Percentiles rank a stretch among this genome's conserved stretches.
Conservation (phyloP, 2,888 invertebrate genomes). For the Vanessa cardui region DNA sequence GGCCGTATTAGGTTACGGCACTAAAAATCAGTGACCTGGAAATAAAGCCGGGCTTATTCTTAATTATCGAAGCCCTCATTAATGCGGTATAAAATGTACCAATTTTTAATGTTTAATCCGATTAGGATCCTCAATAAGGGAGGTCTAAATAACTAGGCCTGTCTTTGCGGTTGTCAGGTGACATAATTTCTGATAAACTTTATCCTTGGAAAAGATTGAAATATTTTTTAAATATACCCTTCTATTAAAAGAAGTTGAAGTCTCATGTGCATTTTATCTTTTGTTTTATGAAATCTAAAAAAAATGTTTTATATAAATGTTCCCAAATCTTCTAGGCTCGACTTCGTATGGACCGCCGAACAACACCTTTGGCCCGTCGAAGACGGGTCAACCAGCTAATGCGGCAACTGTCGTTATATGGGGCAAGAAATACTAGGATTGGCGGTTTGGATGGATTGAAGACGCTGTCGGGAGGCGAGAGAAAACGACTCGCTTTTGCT, state of each 20-base stretch:
- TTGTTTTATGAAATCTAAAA: too few species aligned
- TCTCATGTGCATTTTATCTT: too few species aligned
- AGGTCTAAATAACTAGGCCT: not conserved
- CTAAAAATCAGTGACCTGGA: slow-evolving; percentile 39
- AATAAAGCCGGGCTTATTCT: slow-evolving; percentile 40
- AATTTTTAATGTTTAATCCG: slow-evolving; percentile 10
- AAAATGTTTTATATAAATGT: not conserved
- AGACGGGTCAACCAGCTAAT: slow-evolving; percentile 87
- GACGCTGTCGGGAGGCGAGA: slow-evolving; percentile 96
- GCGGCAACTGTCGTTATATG: slow-evolving; percentile 86
- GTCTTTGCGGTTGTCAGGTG: not conserved
- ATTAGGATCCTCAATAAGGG: not conserved
- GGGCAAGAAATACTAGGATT: slow-evolving; percentile 89
- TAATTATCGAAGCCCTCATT: slow-evolving; percentile 40
- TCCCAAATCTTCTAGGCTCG: slow-evolving; percentile 83
- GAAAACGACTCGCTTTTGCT: slow-evolving; percentile 95
- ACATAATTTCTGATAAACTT: too few species aligned
- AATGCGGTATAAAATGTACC: slow-evolving; percentile 21
- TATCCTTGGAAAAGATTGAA: too few species aligned
- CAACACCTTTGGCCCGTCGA: slow-evolving; percentile 83
- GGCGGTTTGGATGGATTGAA: slow-evolving; percentile 89
- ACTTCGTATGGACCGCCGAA: slow-evolving; percentile 89
- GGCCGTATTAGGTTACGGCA: slow-evolving; percentile 35
- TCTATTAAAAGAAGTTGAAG: too few species aligned
- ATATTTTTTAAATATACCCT: too few species aligned